Evolutionary conservation across 2,113 vertebrate genomes (phyloP).

Genomic region (Rhabdornis inornatus): DNA sequence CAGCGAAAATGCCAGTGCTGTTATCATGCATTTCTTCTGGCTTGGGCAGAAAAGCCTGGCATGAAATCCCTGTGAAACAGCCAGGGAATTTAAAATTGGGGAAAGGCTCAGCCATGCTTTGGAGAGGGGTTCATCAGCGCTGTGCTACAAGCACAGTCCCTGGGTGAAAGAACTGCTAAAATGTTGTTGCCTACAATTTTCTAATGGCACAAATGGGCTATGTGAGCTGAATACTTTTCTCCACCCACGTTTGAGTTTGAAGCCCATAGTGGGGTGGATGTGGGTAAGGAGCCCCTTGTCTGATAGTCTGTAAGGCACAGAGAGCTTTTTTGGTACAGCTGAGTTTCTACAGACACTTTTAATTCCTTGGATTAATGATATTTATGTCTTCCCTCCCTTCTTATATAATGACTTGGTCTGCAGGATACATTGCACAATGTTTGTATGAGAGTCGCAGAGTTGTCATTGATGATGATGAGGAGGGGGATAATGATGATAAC

Average conservation of each 20-base stretch:
- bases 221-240: neutral
- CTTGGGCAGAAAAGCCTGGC: neutral
- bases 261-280: neutral
- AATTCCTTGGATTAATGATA: neutral
- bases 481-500: neutral
- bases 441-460: rapidly evolving
- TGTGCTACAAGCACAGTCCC: neutral
- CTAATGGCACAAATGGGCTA: neutral
- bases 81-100: neutral
- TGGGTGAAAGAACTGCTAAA: neutral
- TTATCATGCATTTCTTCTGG: neutral
- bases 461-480: neutral
- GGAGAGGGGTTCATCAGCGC: neutral
- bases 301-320: neutral
- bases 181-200: neutral
- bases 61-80: neutral
- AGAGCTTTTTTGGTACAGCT: neutral
- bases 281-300: neutral
- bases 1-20: neutral
- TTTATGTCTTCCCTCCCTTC: neutral
- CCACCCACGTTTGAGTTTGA: neutral
- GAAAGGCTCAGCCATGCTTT: neutral
- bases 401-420: neutral
- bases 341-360: neutral
- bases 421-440: neutral